Percentiles rank a stretch among this genome's conserved stretches.
Conservation (phyloP, 2,113 vertebrate genomes). For the Okapia johnstoni region DNA sequence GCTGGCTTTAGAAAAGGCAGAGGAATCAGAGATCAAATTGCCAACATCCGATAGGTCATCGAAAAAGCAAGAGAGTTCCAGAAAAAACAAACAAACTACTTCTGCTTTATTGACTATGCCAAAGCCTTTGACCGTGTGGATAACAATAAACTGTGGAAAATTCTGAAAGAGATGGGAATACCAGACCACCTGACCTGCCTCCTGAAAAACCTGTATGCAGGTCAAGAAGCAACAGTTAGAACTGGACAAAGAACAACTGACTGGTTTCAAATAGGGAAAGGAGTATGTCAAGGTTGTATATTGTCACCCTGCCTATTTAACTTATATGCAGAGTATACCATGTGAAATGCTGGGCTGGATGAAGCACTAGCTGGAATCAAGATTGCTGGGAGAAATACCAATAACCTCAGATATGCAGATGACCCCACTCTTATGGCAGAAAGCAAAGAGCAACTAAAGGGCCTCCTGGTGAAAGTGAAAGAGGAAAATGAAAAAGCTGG, state of each 20-base stretch:
- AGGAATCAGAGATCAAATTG: not conserved
- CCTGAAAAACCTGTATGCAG: not conserved
- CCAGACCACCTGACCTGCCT: not conserved
- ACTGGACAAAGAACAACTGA: not conserved
- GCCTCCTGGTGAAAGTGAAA: not conserved
- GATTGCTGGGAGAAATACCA: not conserved
- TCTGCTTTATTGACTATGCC: not conserved
- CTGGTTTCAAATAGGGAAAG: not conserved
- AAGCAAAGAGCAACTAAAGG: not conserved
- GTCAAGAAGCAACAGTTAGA: not conserved
- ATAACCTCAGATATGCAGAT: not conserved
- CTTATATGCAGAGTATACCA: not conserved
- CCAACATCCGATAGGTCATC: not conserved
- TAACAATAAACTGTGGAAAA: not conserved
- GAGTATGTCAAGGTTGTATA: not conserved
- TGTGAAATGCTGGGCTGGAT: not conserved
- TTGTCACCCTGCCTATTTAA: not conserved
- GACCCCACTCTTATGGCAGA: not conserved
- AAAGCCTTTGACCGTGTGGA: not conserved
- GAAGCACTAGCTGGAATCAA: not conserved
- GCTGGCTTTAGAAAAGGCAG: not conserved
- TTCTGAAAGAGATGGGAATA: not conserved
- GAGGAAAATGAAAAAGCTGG: not conserved
- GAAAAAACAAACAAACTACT: no score
- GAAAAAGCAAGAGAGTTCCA: not conserved